phyloP scores from a whole-genome alignment of 2,888 invertebrate genomes.

The Cephus runcator region DNA sequence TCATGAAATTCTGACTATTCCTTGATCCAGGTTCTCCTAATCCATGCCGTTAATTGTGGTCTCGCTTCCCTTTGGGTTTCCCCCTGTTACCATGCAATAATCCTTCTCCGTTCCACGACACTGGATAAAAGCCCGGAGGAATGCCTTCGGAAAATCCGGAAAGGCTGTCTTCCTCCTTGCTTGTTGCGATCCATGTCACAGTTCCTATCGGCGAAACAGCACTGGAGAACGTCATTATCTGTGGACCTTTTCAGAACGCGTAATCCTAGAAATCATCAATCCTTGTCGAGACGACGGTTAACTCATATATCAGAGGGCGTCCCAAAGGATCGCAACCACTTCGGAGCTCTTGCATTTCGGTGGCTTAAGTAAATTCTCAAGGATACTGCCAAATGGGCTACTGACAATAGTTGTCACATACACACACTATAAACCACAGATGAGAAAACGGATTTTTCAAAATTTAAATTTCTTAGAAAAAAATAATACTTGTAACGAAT shows the following conservation, averaged over 20 bases:
- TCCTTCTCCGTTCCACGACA: background rate
- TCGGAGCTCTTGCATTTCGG: background rate
- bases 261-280: conserved; percentile 5
- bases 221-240: background rate
- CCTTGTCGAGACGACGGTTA: background rate
- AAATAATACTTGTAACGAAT: background rate
- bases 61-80: background rate
- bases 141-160: background rate
- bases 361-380: background rate
- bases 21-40: background rate
- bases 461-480: background rate
- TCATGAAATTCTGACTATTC: background rate
- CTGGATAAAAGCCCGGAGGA: background rate
- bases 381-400: background rate
- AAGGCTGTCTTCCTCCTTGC: background rate
- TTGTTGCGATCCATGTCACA: background rate
- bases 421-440: background rate
- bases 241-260: background rate
- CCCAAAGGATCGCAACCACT: background rate
- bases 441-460: background rate
- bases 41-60: background rate
- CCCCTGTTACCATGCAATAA: background rate
- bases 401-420: background rate
- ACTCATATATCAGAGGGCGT: background rate
- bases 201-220: background rate